Evolutionary conservation across 2,797 vertebrate species (phyloP), one percentile per base, ranked within the genome.

Genomic region (Siniperca obscura): DNA sequence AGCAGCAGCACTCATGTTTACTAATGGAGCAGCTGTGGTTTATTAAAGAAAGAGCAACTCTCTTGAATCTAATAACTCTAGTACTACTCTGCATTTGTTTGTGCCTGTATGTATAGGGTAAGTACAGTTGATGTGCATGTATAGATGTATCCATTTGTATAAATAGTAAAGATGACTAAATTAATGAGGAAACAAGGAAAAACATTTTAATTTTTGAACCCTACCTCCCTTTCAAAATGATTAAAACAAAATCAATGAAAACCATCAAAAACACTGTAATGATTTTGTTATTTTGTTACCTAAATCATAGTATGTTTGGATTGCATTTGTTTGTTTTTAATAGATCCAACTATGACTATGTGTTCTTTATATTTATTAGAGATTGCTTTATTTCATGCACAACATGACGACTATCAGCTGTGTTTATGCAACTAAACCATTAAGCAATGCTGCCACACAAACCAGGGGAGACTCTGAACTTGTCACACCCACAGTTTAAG

Each of bases 1-100:
- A 74, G 71, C 68, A 56, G 59, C 70, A 69, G 50, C 44, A 44
- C 34, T 73, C 27, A 27, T 80, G 73, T 62, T 81, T 75, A 59
- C 78, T 66, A 72, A 78, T 70, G 44, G 30, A 60, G 62, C 0
- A 53, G 55, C 11, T 70, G 74, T 48, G 72, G 78, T 75, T 78
- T 36, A 76, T 25, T 60, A 40, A 42, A 46, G 34, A 68, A 11
- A 53, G 34, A 60, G 48, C 14, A 55, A 38, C 25, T 48, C 30
- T 59, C 8, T 30, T 64, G 12, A 56, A 59, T 76, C 16, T 55
- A 22, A 53, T 9, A 46, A 61, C 30, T 60, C 0, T 3, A 44
- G 27, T 36, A 22, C 19, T 8, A 0, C n/a, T 30, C 46, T 27
- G 13, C 0, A 16, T 55, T 55, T 61, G 27, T 38, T 52, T 72